phyloP scores from a whole-genome alignment of 2,797 vertebrate species.

The Falco concolor region DNA sequence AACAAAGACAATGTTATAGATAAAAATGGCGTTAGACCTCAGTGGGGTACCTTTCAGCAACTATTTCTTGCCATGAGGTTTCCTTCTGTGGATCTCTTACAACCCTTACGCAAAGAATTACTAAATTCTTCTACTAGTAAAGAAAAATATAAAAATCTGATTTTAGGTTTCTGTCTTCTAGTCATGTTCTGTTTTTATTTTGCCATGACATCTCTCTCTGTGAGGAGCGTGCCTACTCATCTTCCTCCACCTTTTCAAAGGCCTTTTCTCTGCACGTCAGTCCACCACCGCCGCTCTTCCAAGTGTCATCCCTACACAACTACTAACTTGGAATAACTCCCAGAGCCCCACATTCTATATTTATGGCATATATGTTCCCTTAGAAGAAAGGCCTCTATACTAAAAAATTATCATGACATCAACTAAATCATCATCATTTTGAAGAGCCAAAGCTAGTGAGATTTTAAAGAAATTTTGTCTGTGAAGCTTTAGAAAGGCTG shows the following conservation, averaged over 20 bases:
- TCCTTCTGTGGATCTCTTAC: background rate
- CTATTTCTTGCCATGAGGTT: background rate
- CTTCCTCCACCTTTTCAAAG: background rate
- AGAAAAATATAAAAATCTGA: background rate
- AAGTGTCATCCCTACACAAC: background rate
- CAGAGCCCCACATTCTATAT: background rate
- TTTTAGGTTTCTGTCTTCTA: background rate
- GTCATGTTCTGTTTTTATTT: background rate
- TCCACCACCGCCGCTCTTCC: background rate
- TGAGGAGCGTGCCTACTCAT: background rate
- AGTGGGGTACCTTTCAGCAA: background rate
- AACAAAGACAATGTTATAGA: background rate
- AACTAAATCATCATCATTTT: background rate
- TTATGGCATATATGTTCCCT: background rate
- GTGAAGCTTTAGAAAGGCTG: background rate
- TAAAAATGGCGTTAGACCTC: background rate
- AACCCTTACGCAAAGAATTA: background rate
- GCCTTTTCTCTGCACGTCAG: background rate
- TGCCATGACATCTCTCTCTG: background rate
- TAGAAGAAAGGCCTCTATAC: background rate
- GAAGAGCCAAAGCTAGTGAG: background rate
- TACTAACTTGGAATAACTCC: background rate
- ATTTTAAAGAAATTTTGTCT: background rate
- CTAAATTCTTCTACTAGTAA: background rate
- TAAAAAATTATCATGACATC: background rate